Evolutionary conservation across 2,888 invertebrate species (phyloP).

Genomic region (Pammene aurita): DNA sequence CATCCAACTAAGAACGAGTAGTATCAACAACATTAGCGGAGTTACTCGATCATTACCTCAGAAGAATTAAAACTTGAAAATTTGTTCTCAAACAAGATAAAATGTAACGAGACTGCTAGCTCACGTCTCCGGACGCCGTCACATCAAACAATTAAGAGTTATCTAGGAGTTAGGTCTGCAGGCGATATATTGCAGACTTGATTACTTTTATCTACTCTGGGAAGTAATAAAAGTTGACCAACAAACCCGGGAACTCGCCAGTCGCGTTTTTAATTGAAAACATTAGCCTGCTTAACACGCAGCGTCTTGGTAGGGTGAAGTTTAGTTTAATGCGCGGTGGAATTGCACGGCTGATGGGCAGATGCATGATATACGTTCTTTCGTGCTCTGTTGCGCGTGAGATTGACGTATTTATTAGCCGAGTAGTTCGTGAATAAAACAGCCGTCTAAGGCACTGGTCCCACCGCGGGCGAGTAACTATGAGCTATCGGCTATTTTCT

Average conservation of each 20-base stretch:
- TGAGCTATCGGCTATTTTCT: too few species aligned
- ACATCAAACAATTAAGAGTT: conserved; percentile 67
- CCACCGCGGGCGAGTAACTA: too few species aligned
- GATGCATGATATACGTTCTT: conserved; percentile 16
- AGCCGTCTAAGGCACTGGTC: too few species aligned
- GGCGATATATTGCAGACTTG: conserved; percentile 71
- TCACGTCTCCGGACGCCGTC: conserved; percentile 38
- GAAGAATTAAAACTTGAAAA: conserved; percentile 40
- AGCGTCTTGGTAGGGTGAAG: conserved; percentile 5
- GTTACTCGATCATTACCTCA: conserved; percentile 38
- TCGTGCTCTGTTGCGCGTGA: conserved; percentile 20
- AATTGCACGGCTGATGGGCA: conserved; percentile 11
- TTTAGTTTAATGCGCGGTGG: conserved; percentile 17
- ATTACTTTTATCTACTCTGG: conserved; percentile 73
- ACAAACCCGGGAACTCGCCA: conserved; percentile 62
- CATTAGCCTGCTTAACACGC: conserved; percentile 33
- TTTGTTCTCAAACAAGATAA: conserved; percentile 38
- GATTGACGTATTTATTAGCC: conserved; percentile 9
- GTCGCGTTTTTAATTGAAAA: conserved; percentile 71
- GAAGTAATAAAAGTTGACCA: conserved; percentile 79
- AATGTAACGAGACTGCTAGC: conserved; percentile 35
- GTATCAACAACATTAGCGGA: conserved; percentile 29
- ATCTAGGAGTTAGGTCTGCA: conserved; percentile 62
- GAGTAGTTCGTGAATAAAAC: neutral
- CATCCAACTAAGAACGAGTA: conserved; percentile 8